phyloP scores from a whole-genome alignment of 30 jellyfish, hydroid and myxozoan species.

The Cassiopea xamachana region DNA sequence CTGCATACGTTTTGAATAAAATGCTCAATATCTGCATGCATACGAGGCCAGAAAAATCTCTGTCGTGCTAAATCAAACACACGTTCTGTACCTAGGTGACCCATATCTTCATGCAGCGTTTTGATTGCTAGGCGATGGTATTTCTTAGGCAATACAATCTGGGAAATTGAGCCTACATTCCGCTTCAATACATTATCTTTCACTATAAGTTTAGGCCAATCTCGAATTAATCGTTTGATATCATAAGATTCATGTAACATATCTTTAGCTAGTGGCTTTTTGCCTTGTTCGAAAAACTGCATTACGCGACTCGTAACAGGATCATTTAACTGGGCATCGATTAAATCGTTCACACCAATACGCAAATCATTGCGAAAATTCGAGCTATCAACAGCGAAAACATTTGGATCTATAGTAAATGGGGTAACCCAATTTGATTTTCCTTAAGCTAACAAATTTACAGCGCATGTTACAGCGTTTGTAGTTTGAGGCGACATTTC shows the following conservation, averaged over 20 bases:
- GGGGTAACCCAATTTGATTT: conserved; percentile 25
- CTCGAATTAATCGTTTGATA: neutral
- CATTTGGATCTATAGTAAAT: neutral
- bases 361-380: neutral
- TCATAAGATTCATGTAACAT: neutral
- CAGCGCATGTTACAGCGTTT: conserved; percentile 23
- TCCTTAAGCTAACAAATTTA: neutral
- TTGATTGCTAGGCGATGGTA: neutral
- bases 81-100: conserved; percentile 33
- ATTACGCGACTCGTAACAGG: neutral
- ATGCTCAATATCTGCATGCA: conserved; percentile 26
- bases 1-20: conserved; percentile 6
- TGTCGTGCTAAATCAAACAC: neutral
- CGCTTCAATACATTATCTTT: neutral
- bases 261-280: conserved; percentile 1
- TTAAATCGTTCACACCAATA: neutral
- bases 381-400: neutral
- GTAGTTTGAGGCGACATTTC: neutral
- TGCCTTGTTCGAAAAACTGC: neutral
- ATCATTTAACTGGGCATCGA: conserved; percentile 5
- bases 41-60: conserved; percentile 1
- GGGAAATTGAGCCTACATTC: neutral
- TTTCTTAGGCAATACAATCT: neutral
- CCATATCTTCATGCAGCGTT: conserved; percentile 41
- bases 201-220: neutral